Evolutionary conservation across 1,140 invertebrate species (phyloP), one percentile per base, ranked within the genome.

Genomic region (Andricus grossulariae): DNA sequence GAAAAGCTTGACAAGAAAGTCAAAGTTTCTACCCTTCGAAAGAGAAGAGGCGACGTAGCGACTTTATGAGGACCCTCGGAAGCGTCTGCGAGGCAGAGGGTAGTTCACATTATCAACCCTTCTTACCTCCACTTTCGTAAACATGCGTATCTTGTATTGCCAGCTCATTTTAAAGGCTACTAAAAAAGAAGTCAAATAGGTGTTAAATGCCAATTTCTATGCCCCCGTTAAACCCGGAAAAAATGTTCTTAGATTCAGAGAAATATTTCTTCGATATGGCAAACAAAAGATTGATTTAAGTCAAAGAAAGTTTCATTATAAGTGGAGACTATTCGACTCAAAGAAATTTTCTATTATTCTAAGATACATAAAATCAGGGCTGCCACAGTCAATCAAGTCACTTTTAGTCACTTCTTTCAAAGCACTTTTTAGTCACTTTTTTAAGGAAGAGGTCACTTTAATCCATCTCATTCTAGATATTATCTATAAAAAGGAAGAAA

Each of bases 111-210:
- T 89, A 90, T 89, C 87, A 84, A 84, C 78, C 83, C 86, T 84
- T 83, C 80, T 85, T 84, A 71, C 77, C 76, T 87, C 83, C 87
- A 85, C 84, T 78, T 90, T 89, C 88, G 88, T 90, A 90, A 90
- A 89, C 88, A 90, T 85, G 85, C 86, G 78, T 80, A 77, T 75
- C 78, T 71, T 76, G 70, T 74, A 76, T 75, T 79, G 15, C 7
- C 25, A 66, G 25, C 60, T 66, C 39, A 66, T 45, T 66, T 3
- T n/a, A 39, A 66, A 66, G 12, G n/a, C 25, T 39, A 39, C 12
- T 32, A 7, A 12, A 66, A 32, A 39, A n/a, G 25, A 66, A 39
- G n/a, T 66, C 32, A 39, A 3, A 15, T 25, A n/a, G 7, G n/a
- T 39, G 32, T 66, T n/a, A 25, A 54, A 54, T n/a, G n/a, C 18